Evolutionary conservation across 2,888 invertebrate species (phyloP).

Genomic region (Tetrapedia diversipes): DNA sequence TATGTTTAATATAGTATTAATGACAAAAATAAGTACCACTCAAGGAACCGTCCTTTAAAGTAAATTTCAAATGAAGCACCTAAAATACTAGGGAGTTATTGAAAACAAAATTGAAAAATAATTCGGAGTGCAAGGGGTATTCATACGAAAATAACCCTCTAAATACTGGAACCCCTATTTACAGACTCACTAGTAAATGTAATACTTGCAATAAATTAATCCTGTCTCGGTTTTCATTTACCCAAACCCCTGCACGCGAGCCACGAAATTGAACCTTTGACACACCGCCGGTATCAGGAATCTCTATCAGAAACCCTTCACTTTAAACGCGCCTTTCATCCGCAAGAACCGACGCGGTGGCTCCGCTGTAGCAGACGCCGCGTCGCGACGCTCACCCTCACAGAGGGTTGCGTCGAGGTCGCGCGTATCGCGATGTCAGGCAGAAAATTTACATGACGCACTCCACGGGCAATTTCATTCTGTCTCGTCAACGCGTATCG

Average conservation of each 20-base stretch:
- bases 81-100: no score
- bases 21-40: no score
- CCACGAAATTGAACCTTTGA: background rate
- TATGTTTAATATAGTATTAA: no score
- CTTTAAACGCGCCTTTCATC: constrained; percentile 3
- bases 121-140: no score
- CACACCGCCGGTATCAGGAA: background rate
- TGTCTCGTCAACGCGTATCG: constrained; percentile 53
- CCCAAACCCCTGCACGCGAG: no score
- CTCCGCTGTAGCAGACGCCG: background rate
- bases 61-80: no score
- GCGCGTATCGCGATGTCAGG: constrained; percentile 32
- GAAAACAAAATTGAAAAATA: no score
- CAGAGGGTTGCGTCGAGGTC: background rate
- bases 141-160: no score
- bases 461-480: constrained; percentile 58
- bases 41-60: no score
- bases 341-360: background rate
- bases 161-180: no score
- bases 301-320: background rate
- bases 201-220: no score
- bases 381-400: background rate
- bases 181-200: no score
- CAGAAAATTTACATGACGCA: constrained; percentile 56
- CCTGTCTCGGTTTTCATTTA: background rate